A percentile compares a stretch with the other conserved stretches of the same genome.
Conservation (phyloP, 2,888 invertebrate species). For the Athrips mouffetella region DNA sequence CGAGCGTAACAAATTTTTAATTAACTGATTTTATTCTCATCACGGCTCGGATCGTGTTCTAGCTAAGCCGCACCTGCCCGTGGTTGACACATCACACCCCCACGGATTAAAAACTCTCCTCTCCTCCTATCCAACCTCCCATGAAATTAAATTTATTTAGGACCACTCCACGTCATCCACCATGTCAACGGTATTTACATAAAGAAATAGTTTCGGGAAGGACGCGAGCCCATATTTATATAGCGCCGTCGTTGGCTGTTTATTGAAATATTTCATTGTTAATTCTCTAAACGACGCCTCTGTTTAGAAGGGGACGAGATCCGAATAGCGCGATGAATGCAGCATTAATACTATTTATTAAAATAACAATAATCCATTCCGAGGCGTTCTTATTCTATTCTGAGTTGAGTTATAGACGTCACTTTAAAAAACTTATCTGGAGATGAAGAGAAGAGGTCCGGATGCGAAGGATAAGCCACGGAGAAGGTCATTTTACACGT, state of each 20-base stretch:
- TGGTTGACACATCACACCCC: constrained; percentile 49
- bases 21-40: constrained; percentile 47
- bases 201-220: constrained; percentile 70
- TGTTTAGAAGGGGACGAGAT: constrained; percentile 53
- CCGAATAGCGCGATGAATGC: constrained; percentile 56
- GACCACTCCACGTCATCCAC: constrained; percentile 61
- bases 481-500: constrained; percentile 59
- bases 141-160: constrained; percentile 76
- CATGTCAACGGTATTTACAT: constrained; percentile 70
- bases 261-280: constrained; percentile 77
- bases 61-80: constrained; percentile 48
- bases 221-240: constrained; percentile 68
- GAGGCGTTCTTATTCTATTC: constrained; percentile 41
- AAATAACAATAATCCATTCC: constrained; percentile 62
- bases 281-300: constrained; percentile 63
- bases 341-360: constrained; percentile 68
- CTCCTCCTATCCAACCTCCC: constrained; percentile 42
- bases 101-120: constrained; percentile 57
- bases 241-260: constrained; percentile 58
- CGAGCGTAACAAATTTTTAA: constrained; percentile 38
- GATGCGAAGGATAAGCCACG: constrained; percentile 59
- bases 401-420: constrained; percentile 34
- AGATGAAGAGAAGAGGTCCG: constrained; percentile 34
- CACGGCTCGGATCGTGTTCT: constrained; percentile 43
- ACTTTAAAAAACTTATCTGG: constrained; percentile 42